phyloP scores from a whole-genome alignment of 2,888 invertebrate species.

The Eupithecia tripunctaria region DNA sequence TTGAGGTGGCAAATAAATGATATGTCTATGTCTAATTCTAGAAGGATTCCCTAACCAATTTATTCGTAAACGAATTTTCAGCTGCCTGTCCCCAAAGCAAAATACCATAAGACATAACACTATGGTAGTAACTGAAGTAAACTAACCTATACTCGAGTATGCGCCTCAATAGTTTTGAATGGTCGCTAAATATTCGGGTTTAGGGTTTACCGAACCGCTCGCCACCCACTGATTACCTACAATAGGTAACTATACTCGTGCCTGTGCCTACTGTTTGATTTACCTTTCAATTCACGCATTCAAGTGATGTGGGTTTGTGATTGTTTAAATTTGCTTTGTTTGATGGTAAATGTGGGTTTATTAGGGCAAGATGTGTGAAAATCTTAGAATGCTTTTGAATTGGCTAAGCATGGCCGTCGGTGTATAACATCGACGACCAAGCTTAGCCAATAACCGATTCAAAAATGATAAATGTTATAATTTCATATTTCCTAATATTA shows the following conservation, averaged over 20 bases:
- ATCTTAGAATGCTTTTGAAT: not conserved
- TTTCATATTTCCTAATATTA: too few species aligned
- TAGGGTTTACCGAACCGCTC: constrained; percentile 37
- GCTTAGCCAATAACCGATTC: too few species aligned
- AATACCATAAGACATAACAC: too few species aligned
- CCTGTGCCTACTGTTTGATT: constrained; percentile 19
- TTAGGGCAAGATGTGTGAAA: constrained; percentile 16
- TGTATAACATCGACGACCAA: too few species aligned
- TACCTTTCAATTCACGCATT: constrained; percentile 25
- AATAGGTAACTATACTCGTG: not conserved
- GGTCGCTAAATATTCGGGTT: constrained; percentile 46
- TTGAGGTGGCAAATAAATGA: too few species aligned
- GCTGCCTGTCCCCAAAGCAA: too few species aligned
- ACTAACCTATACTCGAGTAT: too few species aligned
- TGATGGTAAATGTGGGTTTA: not conserved
- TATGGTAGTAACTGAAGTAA: too few species aligned
- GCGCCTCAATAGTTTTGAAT: not conserved
- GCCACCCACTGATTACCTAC: not conserved
- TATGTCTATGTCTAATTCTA: too few species aligned
- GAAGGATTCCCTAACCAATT: too few species aligned
- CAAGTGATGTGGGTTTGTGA: constrained; percentile 31
- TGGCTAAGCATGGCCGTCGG: not conserved
- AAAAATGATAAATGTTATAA: too few species aligned
- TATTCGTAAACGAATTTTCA: too few species aligned
- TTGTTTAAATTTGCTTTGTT: constrained; percentile 20